phyloP scores from a whole-genome alignment of 2,888 invertebrate genomes.

The Oligia latruncula region DNA sequence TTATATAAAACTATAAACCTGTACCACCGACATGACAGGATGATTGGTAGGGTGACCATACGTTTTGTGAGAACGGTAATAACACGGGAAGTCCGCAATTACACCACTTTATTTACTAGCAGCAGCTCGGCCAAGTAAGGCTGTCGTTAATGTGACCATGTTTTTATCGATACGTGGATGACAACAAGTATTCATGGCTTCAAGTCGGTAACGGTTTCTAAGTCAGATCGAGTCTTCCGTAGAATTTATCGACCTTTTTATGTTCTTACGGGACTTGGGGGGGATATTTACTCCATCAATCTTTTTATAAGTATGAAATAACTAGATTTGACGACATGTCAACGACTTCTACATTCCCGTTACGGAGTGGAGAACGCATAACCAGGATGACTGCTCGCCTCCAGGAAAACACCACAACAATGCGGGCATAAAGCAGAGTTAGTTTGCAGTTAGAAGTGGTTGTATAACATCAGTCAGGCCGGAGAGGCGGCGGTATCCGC shows the following conservation, averaged over 20 bases:
- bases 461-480: no score
- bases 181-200: conserved; percentile 52
- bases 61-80: conserved; percentile 70
- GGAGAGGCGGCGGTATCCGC: no score
- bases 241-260: conserved; percentile 48
- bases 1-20: conserved; percentile 45
- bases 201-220: conserved; percentile 58
- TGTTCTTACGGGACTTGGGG: conserved; percentile 43
- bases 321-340: no score
- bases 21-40: conserved; percentile 65
- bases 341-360: no score
- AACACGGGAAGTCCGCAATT: conserved; percentile 77
- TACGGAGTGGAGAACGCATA: no score
- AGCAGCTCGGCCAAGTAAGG: conserved; percentile 50
- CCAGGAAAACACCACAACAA: no score
- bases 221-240: conserved; percentile 45
- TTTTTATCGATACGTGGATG: conserved; percentile 51
- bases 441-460: no score
- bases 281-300: conserved; percentile 26
- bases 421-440: no score
- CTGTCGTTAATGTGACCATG: conserved; percentile 62
- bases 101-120: conserved; percentile 69
- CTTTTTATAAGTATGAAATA: conserved; percentile 9
- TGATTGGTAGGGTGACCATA: conserved; percentile 71
- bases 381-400: no score